These are phyloP conservation scores for Sebastiscus albofasciatus DNA, from an alignment of 2,797 vertebrate genomes.

Conservation along the genomic window DNA sequence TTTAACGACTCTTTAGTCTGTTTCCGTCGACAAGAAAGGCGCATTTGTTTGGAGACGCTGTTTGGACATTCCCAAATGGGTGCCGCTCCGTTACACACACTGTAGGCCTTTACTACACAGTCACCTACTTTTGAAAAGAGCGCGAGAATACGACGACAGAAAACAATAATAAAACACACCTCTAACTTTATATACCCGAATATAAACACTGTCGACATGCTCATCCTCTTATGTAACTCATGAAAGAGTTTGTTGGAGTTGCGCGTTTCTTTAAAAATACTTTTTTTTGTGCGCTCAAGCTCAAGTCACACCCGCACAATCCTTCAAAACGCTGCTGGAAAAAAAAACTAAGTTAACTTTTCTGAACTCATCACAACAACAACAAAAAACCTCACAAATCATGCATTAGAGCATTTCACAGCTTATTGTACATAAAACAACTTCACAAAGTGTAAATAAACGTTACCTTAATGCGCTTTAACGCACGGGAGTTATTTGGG, in stretches of 20 bases:
- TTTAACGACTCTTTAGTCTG: background rate
- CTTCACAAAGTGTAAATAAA: constrained; percentile 25
- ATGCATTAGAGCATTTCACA: background rate
- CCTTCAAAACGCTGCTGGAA: constrained; percentile 15
- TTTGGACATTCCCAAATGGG: constrained; percentile 54
- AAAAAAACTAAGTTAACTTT: background rate
- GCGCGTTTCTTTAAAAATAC: constrained; percentile 22
- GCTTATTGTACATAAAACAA: accelerated
- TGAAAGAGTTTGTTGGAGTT: background rate
- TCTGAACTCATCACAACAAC: background rate
- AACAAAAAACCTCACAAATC: background rate
- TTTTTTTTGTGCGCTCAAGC: background rate
- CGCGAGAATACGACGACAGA: constrained; percentile 57
- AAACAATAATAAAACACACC: constrained; percentile 1
- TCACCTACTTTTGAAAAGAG: constrained; percentile 69
- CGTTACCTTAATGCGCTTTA: constrained; percentile 73
- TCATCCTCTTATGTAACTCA: background rate
- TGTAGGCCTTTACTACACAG: constrained; percentile 26
- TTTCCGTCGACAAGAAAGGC: constrained; percentile 70
- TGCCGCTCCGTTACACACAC: constrained; percentile 37
- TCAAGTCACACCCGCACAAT: background rate
- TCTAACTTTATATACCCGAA: background rate
- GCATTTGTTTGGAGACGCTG: constrained; percentile 62
- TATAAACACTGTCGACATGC: accelerated
- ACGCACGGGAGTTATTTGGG: constrained; percentile 70